Percentiles rank a stretch among this genome's conserved stretches.
These are phyloP conservation scores for Tragopan temminckii DNA, from an alignment of 2,797 vertebrate species.

Conservation along the genomic window DNA sequence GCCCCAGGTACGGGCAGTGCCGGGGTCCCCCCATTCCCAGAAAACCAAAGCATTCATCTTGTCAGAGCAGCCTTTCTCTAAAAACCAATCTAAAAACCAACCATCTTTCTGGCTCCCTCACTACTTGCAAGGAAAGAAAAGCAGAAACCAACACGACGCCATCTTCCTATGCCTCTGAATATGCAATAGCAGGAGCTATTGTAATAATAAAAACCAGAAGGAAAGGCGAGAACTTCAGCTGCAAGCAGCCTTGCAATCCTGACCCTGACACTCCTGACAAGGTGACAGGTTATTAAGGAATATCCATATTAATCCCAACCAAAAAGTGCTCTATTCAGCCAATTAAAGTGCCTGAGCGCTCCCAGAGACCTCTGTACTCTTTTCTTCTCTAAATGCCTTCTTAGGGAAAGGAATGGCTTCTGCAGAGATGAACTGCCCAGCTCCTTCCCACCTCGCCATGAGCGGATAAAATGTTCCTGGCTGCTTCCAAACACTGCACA, in stretches of 20 bases:
- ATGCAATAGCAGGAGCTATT: background rate
- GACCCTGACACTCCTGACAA: constrained; percentile 29
- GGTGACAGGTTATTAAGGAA: constrained; percentile 34
- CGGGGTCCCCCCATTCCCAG: background rate
- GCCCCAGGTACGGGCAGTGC: background rate
- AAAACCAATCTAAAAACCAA: background rate
- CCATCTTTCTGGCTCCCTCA: background rate
- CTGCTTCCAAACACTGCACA: constrained; percentile 23
- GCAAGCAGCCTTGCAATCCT: constrained; percentile 17
- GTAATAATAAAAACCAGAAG: constrained; percentile 9
- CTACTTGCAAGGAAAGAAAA: background rate
- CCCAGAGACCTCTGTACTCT: constrained; percentile 9
- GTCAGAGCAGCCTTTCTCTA: background rate
- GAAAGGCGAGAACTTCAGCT: constrained; percentile 2
- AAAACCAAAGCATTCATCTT: background rate
- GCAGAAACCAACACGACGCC: background rate
- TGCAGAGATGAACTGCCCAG: constrained; percentile 26
- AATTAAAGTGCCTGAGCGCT: constrained; percentile 17
- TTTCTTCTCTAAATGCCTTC: background rate
- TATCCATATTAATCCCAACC: constrained; percentile 34
- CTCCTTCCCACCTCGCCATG: background rate
- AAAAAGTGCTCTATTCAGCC: background rate
- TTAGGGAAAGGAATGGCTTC: constrained; percentile 40
- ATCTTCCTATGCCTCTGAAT: background rate
- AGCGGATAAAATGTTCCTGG: constrained; percentile 45